Base-by-base conservation (phyloP, 2,113 vertebrate species). In the Saiga tatarica region DNA sequence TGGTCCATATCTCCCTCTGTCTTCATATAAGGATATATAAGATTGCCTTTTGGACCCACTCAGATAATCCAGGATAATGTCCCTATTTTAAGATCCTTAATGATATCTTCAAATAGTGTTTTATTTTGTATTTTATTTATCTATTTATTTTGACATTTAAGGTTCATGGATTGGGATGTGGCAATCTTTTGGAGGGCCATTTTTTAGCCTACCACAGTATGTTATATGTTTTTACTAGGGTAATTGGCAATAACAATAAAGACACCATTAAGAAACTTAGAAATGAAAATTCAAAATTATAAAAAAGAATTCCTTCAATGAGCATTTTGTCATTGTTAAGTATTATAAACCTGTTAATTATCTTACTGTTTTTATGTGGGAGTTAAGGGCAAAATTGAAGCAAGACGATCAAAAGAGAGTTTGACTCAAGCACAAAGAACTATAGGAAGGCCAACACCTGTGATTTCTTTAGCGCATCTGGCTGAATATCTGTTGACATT, bases 241-340 rank as follows among this genome's bases (percentile, higher is more conserved):
- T 94, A 81, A 60, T 96, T 19, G 89, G n/a, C 23, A 81, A 7
- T 94, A 96, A 83, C 33, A 67, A 36, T 19, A 76, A 95, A 94
- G 9, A 26, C 3, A 36, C 8, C 82, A 10, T 55, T 94, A 62
- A 89, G 62, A 96, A 91, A 94, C 23, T 91, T 89, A 84, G 30
- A 6, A 91, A 8, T 82, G 39, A 90, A 89, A 67, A 89, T 94
- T 81, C 5, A 12, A 96, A 78, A 88, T 28, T 62, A 76, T 19
- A 60, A 91, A 95, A 94, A 97, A 84, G 15, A 11, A 84, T 87
- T 33, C 45, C 74, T 92, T 6, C 42, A 81, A 1, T 67, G 39
- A 96, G n/a, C 26, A 64, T 28, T 50, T 91, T 74, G n/a, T 84
- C 87, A 87, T 5, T 16, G 4, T 90, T 47, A 96, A 59, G 10